A percentile compares a stretch with the other conserved stretches of the same genome.
Evolutionary conservation across 1,140 invertebrate species (phyloP).

Genomic region (Carposina sasakii): DNA sequence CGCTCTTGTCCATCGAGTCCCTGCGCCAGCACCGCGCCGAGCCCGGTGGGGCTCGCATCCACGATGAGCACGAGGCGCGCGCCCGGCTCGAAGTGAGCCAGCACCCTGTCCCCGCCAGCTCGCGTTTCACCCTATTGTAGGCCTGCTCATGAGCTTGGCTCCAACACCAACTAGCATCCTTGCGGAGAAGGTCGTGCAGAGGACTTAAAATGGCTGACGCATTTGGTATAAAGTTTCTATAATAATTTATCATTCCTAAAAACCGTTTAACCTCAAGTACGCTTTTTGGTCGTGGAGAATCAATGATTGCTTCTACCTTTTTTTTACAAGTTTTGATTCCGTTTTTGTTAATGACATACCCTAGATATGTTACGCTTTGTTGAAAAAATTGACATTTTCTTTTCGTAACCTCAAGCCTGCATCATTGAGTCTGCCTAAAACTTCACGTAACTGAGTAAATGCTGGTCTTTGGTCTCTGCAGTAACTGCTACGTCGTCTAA

Average conservation of each 20-base stretch:
- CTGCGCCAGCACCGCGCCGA: too few relatives aligned
- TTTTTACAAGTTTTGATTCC: neutral
- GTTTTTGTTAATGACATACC: neutral
- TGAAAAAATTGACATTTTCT: neutral
- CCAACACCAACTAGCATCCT: neutral
- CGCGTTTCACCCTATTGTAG: neutral
- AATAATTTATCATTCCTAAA: neutral
- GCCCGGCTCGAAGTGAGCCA: neutral
- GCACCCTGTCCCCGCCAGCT: neutral
- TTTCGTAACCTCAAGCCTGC: neutral
- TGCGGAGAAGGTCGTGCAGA: neutral
- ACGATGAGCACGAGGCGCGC: neutral
- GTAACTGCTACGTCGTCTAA: conserved; percentile 31
- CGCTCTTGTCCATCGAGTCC: neutral
- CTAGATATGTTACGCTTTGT: neutral
- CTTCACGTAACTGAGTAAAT: conserved; percentile 23
- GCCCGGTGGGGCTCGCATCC: neutral
- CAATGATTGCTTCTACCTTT: neutral
- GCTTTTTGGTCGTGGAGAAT: neutral
- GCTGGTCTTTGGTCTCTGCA: conserved; percentile 15
- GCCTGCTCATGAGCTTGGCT: neutral
- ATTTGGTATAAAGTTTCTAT: neutral
- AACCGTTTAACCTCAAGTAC: neutral
- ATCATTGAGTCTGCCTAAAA: conserved; percentile 30
- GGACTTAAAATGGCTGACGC: too few relatives aligned